Evolutionary conservation across 2,113 vertebrate species (phyloP).

Genomic region (Phoenicopterus ruber): DNA sequence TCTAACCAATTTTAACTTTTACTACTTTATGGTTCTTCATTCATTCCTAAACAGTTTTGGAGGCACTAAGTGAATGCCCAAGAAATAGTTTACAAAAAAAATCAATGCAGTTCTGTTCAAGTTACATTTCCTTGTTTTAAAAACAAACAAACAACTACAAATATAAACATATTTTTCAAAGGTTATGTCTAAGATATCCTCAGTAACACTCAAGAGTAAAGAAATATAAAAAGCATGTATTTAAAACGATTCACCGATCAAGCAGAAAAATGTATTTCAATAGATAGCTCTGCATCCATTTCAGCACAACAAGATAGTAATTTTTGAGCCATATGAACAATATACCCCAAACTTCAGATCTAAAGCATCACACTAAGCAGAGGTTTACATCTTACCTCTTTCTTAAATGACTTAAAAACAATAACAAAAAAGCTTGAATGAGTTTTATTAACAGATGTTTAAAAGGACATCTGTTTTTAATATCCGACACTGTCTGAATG

Average conservation of each 20-base stretch:
- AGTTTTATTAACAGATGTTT: background rate
- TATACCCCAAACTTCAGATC: background rate
- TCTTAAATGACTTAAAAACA: background rate
- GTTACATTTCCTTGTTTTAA: background rate
- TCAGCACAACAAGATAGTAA: background rate
- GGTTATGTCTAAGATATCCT: background rate
- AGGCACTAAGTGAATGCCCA: background rate
- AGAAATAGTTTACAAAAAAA: background rate
- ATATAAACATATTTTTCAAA: background rate
- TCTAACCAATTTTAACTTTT: background rate
- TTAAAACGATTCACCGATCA: background rate
- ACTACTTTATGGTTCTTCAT: background rate
- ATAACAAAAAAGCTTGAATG: background rate
- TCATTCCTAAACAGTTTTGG: background rate
- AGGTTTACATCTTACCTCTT: background rate
- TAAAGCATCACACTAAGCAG: background rate
- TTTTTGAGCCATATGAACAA: background rate
- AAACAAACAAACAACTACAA: too few species aligned
- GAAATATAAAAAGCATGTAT: background rate
- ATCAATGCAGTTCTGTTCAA: background rate
- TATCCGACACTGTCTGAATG: background rate
- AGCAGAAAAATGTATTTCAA: background rate
- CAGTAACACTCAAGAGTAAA: background rate
- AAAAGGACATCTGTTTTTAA: background rate
- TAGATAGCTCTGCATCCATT: background rate